Evolutionary conservation across 2,888 invertebrate species (phyloP).

Genomic region (Ariolimax columbianus): DNA sequence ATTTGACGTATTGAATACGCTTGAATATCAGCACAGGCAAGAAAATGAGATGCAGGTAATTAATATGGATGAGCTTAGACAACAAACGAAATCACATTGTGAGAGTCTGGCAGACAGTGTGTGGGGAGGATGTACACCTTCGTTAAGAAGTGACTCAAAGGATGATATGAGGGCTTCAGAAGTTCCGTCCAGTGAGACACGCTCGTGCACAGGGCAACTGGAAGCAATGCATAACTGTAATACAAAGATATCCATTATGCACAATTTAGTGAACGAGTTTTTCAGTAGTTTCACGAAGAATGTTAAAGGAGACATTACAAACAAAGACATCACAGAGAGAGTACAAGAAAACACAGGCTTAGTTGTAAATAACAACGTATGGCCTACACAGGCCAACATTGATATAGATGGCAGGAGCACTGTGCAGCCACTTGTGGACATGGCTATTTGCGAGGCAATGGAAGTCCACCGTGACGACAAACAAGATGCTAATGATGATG

Average conservation of each 20-base stretch:
- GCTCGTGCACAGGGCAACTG: neutral
- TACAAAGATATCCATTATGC: neutral
- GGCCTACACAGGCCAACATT: neutral
- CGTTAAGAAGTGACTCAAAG: neutral
- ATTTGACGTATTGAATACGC: neutral
- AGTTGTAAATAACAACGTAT: neutral
- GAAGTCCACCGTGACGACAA: neutral
- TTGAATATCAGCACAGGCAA: neutral
- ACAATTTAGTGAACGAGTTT: neutral
- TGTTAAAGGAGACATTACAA: neutral
- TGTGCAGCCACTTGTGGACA: neutral
- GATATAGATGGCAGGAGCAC: neutral
- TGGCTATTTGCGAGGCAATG: neutral
- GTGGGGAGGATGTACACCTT: neutral
- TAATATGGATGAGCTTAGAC: no score
- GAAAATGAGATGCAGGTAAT: no score
- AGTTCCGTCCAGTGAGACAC: neutral
- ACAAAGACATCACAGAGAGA: no score
- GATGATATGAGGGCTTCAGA: neutral
- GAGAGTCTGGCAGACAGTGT: neutral
- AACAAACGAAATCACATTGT: neutral
- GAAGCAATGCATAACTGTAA: neutral
- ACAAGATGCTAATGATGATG: neutral
- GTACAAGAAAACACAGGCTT: neutral
- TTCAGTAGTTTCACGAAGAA: neutral